Percentiles rank a stretch among this genome's conserved stretches.
Evolutionary conservation across 2,888 invertebrate species (phyloP).

Genomic region (Drosophila seclusa): DNA sequence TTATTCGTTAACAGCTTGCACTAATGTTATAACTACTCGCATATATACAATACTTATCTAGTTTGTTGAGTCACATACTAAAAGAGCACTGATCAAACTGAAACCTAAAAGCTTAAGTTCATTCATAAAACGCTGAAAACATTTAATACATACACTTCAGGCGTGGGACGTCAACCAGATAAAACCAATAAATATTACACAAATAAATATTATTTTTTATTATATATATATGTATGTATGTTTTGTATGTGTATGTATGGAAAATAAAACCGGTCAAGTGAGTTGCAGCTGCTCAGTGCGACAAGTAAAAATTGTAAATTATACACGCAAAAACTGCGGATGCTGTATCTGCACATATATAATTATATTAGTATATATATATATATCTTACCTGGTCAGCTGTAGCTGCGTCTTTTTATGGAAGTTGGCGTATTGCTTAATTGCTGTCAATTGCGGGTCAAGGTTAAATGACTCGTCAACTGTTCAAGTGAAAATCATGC

Average conservation of each 20-base stretch:
- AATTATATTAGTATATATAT: background rate
- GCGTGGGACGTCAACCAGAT: conserved; percentile 43
- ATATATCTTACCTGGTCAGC: conserved; percentile 12
- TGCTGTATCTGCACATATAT: background rate
- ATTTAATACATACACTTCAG: conserved; percentile 26
- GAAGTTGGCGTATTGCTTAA: conserved; percentile 37
- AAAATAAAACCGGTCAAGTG: conserved; percentile 30
- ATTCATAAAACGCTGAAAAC: conserved; percentile 55
- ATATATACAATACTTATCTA: conserved; percentile 17
- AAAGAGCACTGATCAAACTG: conserved; percentile 21
- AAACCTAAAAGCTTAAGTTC: conserved; percentile 31
- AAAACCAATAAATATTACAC: conserved; percentile 24
- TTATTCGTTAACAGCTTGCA: conserved; percentile 63
- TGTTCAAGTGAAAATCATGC: background rate
- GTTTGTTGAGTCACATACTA: conserved; percentile 41
- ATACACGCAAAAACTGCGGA: conserved; percentile 5
- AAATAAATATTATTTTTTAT: conserved; percentile 3
- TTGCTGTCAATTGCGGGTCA: conserved; percentile 66
- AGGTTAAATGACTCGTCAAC: conserved; percentile 45
- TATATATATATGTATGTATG: conserved; percentile 1
- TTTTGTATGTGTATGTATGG: background rate
- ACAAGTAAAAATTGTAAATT: conserved; percentile 20
- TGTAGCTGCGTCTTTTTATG: conserved; percentile 26
- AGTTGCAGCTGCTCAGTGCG: conserved; percentile 26
- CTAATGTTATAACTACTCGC: conserved; percentile 41